Evolutionary conservation across 2,888 invertebrate genomes (phyloP).

Genomic region (Muscina levida): DNA sequence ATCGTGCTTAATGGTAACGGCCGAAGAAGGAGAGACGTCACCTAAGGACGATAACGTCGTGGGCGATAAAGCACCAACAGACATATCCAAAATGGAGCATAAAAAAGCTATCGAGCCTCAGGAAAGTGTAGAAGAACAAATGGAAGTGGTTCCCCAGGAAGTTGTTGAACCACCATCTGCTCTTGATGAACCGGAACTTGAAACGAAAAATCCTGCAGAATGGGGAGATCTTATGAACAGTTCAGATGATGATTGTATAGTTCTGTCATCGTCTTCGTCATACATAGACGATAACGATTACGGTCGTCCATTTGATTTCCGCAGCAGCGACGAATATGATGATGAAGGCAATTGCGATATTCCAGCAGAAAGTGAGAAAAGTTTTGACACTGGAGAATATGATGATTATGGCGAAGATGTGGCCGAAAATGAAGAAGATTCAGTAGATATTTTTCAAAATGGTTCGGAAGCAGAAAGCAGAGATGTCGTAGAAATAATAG

Average conservation of each 20-base stretch:
- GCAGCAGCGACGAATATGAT: conserved; percentile 37
- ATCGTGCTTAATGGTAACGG: conserved; percentile 41
- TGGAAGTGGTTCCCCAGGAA: not conserved
- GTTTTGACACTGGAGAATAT: conserved; percentile 42
- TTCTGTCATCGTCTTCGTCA: conserved; percentile 53
- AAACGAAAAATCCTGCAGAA: not conserved
- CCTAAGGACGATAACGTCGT: not conserved
- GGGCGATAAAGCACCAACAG: not conserved
- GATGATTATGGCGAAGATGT: conserved; percentile 52
- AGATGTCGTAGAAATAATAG: conserved; percentile 46
- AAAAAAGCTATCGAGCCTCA: not conserved
- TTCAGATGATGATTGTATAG: conserved; percentile 51
- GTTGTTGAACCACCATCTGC: not conserved
- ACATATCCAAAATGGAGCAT: not conserved
- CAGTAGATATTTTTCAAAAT: conserved; percentile 21
- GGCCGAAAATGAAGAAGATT: conserved; percentile 11
- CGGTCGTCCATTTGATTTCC: conserved; percentile 5
- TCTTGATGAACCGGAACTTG: not conserved
- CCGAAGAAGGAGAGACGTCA: not conserved
- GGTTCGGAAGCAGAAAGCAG: conserved; percentile 14
- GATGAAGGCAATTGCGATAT: conserved; percentile 36
- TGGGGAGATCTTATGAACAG: conserved; percentile 21
- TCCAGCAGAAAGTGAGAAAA: conserved; percentile 21
- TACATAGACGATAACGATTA: conserved; percentile 28
- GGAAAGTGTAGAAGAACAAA: conserved; percentile 29